Evolutionary conservation across 2,888 invertebrate genomes (phyloP).

Genomic region (Epinotia ramella): DNA sequence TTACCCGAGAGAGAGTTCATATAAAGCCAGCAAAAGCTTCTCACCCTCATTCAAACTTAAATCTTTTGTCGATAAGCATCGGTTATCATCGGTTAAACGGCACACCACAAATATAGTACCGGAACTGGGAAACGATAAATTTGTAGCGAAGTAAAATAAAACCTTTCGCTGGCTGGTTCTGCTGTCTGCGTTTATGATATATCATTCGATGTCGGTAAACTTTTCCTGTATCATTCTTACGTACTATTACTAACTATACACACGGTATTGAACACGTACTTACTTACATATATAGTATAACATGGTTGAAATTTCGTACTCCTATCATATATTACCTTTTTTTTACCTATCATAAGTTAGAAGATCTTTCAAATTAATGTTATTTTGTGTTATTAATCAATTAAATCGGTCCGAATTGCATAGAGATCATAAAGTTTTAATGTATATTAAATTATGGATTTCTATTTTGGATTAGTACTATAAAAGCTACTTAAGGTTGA

Average conservation of each 20-base stretch:
- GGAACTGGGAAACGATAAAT: constrained; percentile 74
- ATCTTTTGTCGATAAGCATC: constrained; percentile 20
- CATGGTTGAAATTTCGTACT: too few relatives aligned
- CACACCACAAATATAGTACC: constrained; percentile 44
- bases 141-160: constrained; percentile 73
- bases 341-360: too few relatives aligned
- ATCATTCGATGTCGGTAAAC: constrained; percentile 51
- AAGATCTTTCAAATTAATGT: not conserved
- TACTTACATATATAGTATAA: too few relatives aligned
- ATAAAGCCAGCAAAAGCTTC: not conserved
- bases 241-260: too few relatives aligned
- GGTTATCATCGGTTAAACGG: constrained; percentile 11
- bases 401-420: too few relatives aligned
- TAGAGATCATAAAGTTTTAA: not conserved
- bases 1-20: not conserved
- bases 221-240: constrained; percentile 28
- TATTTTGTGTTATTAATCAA: not conserved
- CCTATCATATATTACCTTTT: too few relatives aligned
- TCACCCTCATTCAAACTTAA: not conserved
- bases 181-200: constrained; percentile 71
- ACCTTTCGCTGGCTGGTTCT: constrained; percentile 66
- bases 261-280: too few relatives aligned
- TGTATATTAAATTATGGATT: not conserved
- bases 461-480: constrained; percentile 19
- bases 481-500: constrained; percentile 37